phyloP scores from a whole-genome alignment of 2,113 vertebrate species.

The Chlorocebus sabaeus region DNA sequence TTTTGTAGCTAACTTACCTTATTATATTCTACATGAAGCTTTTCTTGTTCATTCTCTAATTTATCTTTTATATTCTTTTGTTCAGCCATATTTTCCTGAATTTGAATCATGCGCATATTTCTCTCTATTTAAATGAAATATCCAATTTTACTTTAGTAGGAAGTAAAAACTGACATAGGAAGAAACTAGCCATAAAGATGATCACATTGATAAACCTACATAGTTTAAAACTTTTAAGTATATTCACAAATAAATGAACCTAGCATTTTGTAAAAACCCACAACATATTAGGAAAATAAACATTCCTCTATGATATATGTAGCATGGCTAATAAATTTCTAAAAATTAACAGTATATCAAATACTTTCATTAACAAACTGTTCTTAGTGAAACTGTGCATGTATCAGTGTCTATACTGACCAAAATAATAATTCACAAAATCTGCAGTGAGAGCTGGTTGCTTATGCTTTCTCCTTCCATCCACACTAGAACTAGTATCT shows the following conservation, averaged over 20 bases:
- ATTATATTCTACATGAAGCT: conserved; percentile 97
- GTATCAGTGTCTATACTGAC: conserved; percentile 80
- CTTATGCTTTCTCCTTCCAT: conserved; percentile 96
- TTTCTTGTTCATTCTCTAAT: conserved; percentile 97
- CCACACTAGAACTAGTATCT: conserved; percentile 94
- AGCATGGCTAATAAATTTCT: conserved; percentile 25
- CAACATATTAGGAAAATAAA: conserved; percentile 45
- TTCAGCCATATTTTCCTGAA: conserved; percentile 98
- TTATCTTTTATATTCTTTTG: conserved; percentile 99
- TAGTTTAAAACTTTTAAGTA: conserved; percentile 29
- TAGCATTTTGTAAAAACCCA: conserved; percentile 15
- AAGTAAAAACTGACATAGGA: conserved; percentile 44
- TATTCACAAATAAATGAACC: conserved; percentile 16
- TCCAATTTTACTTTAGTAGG: conserved; percentile 66
- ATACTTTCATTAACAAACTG: conserved; percentile 15
- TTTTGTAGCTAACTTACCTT: conserved; percentile 85
- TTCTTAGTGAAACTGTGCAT: background rate
- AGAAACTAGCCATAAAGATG: background rate
- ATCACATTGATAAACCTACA: background rate
- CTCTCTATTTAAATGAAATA: conserved; percentile 90
- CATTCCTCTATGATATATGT: background rate
- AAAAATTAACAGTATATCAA: conserved; percentile 12
- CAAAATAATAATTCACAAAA: conserved; percentile 99
- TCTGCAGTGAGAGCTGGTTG: conserved; percentile 97
- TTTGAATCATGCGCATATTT: conserved; percentile 99